A percentile compares a stretch with the other conserved stretches of the same genome.
These are phyloP conservation scores for Drosophila tristis DNA, from an alignment of 1,140 invertebrate species.

Conservation along the genomic window DNA sequence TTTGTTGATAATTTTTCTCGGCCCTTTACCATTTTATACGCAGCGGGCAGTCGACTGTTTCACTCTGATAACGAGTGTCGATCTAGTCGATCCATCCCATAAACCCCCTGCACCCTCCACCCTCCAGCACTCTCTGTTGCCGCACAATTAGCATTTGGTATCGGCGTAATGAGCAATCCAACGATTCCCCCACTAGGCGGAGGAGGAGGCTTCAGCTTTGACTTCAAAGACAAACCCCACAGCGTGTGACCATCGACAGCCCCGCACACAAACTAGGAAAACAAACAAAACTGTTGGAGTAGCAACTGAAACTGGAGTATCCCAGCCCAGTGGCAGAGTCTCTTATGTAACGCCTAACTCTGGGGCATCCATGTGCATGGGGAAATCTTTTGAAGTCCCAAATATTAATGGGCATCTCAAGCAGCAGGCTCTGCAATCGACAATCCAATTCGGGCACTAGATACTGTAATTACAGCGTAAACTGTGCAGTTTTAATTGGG, in stretches of 20 bases:
- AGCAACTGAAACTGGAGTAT: conserved; percentile 26
- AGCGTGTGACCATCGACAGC: conserved; percentile 60
- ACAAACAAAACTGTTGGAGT: conserved; percentile 46
- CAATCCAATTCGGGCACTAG: conserved; percentile 14
- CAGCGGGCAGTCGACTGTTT: conserved; percentile 61
- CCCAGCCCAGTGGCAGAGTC: conserved; percentile 18
- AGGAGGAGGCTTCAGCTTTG: conserved; percentile 17
- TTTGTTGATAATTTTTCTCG: conserved; percentile 75
- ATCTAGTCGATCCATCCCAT: conserved; percentile 41
- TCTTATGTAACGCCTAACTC: conserved; percentile 45
- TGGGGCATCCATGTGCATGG: conserved; percentile 6
- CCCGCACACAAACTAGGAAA: conserved; percentile 30
- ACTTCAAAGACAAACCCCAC: conserved; percentile 69
- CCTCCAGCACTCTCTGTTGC: conserved; percentile 12
- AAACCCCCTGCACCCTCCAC: conserved; percentile 7
- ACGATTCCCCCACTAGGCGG: conserved; percentile 36
- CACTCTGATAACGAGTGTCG: conserved; percentile 68
- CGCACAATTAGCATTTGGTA: conserved; percentile 53
- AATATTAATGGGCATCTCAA: conserved; percentile 50
- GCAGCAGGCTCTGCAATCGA: conserved; percentile 38
- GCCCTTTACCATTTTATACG: conserved; percentile 68
- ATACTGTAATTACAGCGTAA: conserved; percentile 12
- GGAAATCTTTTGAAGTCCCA: conserved; percentile 57
- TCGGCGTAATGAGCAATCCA: conserved; percentile 60
- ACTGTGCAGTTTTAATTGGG: neutral